These are phyloP conservation scores for Saturnia japonica DNA, from an alignment of 2,888 invertebrate species.

Conservation along the genomic window DNA sequence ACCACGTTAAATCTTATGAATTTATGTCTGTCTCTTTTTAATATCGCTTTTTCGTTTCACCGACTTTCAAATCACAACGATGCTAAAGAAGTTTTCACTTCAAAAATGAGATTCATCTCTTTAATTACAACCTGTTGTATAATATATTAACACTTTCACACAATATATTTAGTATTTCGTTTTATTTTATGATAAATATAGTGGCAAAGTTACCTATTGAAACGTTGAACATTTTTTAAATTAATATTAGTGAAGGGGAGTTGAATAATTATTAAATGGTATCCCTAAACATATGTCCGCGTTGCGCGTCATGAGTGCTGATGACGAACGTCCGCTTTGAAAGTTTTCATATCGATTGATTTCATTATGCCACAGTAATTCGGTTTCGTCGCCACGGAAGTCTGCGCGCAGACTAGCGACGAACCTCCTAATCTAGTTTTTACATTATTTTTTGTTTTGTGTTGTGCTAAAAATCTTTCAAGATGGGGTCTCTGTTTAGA, in stretches of 20 bases:
- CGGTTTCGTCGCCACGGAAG: constrained; percentile 72
- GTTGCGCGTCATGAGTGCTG: constrained; percentile 43
- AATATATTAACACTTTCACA: neutral
- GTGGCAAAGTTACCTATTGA: too few relatives aligned
- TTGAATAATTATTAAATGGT: constrained; percentile 27
- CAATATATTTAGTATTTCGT: too few relatives aligned
- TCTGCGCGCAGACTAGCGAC: constrained; percentile 75
- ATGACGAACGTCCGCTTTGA: constrained; percentile 48
- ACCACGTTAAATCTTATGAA: too few relatives aligned
- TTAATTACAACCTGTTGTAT: neutral
- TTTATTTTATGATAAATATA: too few relatives aligned
- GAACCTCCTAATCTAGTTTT: constrained; percentile 50
- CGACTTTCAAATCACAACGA: too few relatives aligned
- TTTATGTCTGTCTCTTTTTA: too few relatives aligned
- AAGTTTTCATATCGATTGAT: constrained; percentile 61
- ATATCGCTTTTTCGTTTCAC: too few relatives aligned
- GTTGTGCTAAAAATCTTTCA: constrained; percentile 55
- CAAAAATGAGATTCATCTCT: neutral
- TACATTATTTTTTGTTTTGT: constrained; percentile 53
- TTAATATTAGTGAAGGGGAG: neutral
- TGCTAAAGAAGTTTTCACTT: too few relatives aligned
- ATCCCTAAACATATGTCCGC: constrained; percentile 45
- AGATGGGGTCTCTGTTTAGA: constrained; percentile 95
- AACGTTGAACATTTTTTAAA: neutral
- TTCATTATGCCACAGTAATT: constrained; percentile 51